Evolutionary conservation across 2,888 invertebrate genomes (phyloP), one percentile per base, ranked within the genome.

Genomic region (Drosophila imparisetae): DNA sequence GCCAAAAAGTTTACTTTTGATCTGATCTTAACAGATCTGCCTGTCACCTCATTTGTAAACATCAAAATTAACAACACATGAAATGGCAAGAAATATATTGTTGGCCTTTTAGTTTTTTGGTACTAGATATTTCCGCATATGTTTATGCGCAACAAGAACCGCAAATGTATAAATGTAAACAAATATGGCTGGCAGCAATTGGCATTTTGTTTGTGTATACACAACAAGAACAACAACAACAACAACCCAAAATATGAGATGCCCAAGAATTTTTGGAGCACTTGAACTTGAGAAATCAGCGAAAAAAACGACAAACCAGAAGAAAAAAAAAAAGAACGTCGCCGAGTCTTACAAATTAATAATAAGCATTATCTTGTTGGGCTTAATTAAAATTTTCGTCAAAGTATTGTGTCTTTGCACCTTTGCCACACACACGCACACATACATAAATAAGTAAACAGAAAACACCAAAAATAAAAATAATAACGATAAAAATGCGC

Each of bases 111-210:
- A 40, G 59, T 38, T 48, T 15, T 48, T 15, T 49, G 52, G 24
- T 60, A 18, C 34, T 15, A 45, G 30, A 71, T 58, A 66, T 66
- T 72, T 75, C 58, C 71, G 54, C 78, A 63, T 45, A 45, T 75
- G 71, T 78, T 78, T 78, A 78, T 63, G 59, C 60, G 62, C 38
- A 72, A 53, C 34, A 21, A 21, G 40, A 68, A 72, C 74, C 75
- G 49, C 75, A 74, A 78, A 65, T 67, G 66, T 59, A 38, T 57
- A 32, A 78, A 78, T 75, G 75, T 78, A 78, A 78, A 78, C 78
- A 78, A 78, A 75, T 75, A 50, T 75, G 62, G 66, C 62, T 36
- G 73, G 48, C 69, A 50, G 38, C 61, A 78, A 78, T 78, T 67
- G 78, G 78, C 71, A 59, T 70, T 62, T 74, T 74, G 64, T 68